Conservation (phyloP, 2,113 vertebrate genomes). For the Mesitornis unicolor region DNA sequence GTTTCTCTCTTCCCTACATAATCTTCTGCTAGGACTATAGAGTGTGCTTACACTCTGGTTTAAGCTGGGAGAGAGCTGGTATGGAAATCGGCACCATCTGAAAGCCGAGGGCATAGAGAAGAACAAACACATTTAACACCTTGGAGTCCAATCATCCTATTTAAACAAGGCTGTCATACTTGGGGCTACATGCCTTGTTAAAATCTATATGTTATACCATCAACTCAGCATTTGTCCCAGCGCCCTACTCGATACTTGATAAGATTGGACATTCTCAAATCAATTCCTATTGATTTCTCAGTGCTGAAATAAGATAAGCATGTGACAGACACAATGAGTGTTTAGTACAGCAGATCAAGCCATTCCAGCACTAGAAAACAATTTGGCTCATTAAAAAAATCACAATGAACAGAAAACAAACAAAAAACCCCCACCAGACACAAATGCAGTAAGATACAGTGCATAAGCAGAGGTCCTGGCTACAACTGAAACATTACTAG, state of each 20-base stretch:
- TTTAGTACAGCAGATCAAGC: slow-evolving; percentile 35
- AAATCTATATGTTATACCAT: slow-evolving; percentile 42
- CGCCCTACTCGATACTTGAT: slow-evolving; percentile 54
- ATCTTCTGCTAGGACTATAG: slow-evolving; percentile 47
- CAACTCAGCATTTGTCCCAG: slow-evolving; percentile 40
- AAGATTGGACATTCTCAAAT: slow-evolving; percentile 72
- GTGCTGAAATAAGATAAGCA: slow-evolving; percentile 57
- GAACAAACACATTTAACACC: slow-evolving; percentile 22
- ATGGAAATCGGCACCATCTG: slow-evolving; percentile 11
- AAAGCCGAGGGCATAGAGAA: neutral
- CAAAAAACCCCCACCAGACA: neutral
- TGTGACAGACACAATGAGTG: slow-evolving; percentile 56
- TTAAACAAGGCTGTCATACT: slow-evolving; percentile 18
- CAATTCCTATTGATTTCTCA: slow-evolving; percentile 72
- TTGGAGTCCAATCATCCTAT: neutral
- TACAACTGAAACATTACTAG: neutral
- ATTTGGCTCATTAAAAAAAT: neutral
- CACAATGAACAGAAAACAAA: neutral
- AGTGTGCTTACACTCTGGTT: slow-evolving; percentile 1
- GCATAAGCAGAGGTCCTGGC: neutral
- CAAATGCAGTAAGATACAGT: neutral
- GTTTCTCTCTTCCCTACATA: slow-evolving; percentile 6
- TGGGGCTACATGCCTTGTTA: neutral
- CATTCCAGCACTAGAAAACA: slow-evolving; percentile 30
- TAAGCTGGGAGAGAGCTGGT: neutral